These are phyloP conservation scores for Lepidochitona cinerea DNA, from an alignment of 2,888 invertebrate genomes.

Conservation along the genomic window DNA sequence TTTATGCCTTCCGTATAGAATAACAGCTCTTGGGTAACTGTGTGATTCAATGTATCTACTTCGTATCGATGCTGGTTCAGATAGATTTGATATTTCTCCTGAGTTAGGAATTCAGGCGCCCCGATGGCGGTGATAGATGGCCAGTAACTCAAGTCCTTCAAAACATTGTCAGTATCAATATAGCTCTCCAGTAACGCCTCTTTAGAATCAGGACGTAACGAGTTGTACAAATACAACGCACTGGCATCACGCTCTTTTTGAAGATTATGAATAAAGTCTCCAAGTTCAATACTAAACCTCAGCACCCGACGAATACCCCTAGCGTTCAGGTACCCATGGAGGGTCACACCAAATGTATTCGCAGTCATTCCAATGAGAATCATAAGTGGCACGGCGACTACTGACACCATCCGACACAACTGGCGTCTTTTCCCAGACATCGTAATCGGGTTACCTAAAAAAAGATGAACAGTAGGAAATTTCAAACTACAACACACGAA, in stretches of 20 bases:
- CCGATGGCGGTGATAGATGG: conserved; percentile 35
- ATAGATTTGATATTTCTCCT: conserved; percentile 45
- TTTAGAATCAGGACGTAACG: conserved; percentile 50
- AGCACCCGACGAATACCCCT: background rate
- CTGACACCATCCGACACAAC: conserved; percentile 53
- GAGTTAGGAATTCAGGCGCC: conserved; percentile 41
- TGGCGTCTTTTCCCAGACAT: conserved; percentile 52
- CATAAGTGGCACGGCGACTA: conserved; percentile 50
- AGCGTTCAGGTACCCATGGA: background rate
- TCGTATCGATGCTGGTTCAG: conserved; percentile 55
- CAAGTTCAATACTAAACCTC: conserved; percentile 42
- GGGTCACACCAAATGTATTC: conserved; percentile 40
- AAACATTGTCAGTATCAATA: conserved; percentile 47
- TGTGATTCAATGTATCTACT: conserved; percentile 46
- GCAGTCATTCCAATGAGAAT: conserved; percentile 53
- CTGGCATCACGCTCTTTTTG: conserved; percentile 60
- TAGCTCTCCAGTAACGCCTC: conserved; percentile 48
- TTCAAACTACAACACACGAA: no score
- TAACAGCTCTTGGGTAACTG: conserved; percentile 50
- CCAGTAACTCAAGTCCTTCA: conserved; percentile 51
- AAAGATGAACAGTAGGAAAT: no score
- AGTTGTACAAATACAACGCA: conserved; percentile 51
- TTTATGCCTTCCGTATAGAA: conserved; percentile 57
- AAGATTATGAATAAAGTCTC: conserved; percentile 41
- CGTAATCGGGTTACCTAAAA: conserved; percentile 56